Conservation (phyloP, 2,113 vertebrate genomes). For the Pterophyllum scalare region DNA sequence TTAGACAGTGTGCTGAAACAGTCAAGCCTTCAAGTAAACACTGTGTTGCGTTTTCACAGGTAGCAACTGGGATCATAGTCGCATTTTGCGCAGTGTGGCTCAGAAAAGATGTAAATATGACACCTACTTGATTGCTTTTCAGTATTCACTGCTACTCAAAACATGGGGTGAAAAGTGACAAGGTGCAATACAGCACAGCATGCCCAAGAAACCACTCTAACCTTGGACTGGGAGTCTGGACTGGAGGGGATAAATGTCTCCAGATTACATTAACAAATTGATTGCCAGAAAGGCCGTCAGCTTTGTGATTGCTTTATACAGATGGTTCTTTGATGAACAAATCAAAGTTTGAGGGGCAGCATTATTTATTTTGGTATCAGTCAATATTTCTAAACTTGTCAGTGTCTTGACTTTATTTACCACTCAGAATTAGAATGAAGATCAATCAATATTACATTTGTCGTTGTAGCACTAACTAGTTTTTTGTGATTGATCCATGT, state of each 20-base stretch:
- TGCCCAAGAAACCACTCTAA: not conserved
- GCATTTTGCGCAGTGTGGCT: too few species aligned
- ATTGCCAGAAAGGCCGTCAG: not conserved
- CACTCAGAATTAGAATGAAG: not conserved
- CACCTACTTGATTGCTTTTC: not conserved
- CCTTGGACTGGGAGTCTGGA: not conserved
- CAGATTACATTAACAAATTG: not conserved
- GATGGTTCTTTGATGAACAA: too few species aligned
- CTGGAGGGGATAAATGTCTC: not conserved
- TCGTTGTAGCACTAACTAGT: not conserved
- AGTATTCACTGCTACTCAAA: not conserved
- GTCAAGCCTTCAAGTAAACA: not conserved
- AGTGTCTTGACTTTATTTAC: too few species aligned
- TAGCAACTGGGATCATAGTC: not conserved
- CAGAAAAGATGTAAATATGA: not conserved
- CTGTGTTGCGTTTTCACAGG: not conserved
- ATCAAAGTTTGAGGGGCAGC: too few species aligned
- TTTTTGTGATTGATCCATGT: too few species aligned
- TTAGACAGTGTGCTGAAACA: slow-evolving; percentile 23
- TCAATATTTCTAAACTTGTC: too few species aligned
- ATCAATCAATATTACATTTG: not conserved
- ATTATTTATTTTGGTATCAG: too few species aligned
- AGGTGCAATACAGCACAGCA: too few species aligned
- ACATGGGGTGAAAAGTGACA: not conserved
- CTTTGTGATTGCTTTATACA: too few species aligned